Conservation (phyloP, 2,888 invertebrate genomes). For the Limnephilus lunatus region DNA sequence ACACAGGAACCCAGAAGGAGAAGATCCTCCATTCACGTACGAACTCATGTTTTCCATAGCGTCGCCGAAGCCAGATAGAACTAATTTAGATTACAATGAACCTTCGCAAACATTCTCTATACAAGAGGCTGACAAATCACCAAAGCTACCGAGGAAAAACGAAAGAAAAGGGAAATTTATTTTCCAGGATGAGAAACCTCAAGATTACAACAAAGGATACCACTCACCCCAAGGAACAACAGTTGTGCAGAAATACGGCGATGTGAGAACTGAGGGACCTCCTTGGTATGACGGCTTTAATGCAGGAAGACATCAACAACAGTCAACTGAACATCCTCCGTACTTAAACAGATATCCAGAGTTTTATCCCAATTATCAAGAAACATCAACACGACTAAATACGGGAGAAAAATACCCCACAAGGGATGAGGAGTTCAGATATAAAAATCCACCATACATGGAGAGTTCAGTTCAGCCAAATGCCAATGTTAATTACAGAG, state of each 20-base stretch:
- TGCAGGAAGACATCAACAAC: not conserved
- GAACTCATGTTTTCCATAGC: conserved; percentile 84
- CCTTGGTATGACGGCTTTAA: conserved; percentile 19
- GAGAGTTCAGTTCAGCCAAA: not conserved
- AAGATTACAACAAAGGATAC: conserved; percentile 36
- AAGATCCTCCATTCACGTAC: conserved; percentile 76
- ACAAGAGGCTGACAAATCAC: conserved; percentile 74
- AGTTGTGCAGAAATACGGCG: not conserved
- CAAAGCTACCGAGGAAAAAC: conserved; percentile 5
- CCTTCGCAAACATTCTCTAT: conserved; percentile 82
- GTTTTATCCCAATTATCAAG: conserved; percentile 54
- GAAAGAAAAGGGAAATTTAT: conserved; percentile 49
- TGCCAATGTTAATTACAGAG: not conserved
- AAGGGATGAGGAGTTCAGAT: conserved; percentile 6
- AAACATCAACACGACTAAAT: conserved; percentile 58
- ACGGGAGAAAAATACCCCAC: conserved; percentile 62
- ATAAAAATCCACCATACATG: conserved; percentile 6
- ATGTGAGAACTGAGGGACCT: conserved; percentile 7
- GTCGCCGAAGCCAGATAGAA: conserved; percentile 73
- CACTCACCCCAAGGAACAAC: conserved; percentile 11
- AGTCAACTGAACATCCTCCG: conserved; percentile 26
- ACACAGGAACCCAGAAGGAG: conserved; percentile 81
- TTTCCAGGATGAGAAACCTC: conserved; percentile 67
- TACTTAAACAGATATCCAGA: conserved; percentile 45
- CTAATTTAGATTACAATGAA: conserved; percentile 74